Conservation (phyloP, 2,113 vertebrate genomes). For the Chloropsis hardwickii region DNA sequence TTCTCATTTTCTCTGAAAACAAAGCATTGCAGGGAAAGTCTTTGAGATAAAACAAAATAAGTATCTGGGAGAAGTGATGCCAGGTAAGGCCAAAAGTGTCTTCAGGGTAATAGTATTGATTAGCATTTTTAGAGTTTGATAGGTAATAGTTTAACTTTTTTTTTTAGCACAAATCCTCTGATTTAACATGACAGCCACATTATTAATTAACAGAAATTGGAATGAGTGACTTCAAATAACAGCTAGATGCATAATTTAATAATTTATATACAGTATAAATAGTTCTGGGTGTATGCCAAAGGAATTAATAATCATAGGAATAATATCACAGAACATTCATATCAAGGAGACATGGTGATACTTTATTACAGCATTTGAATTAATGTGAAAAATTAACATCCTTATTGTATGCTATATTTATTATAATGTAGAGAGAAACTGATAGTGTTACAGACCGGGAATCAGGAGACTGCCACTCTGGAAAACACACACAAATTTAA, state of each 20-base stretch:
- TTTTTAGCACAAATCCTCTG: neutral
- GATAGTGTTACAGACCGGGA: neutral
- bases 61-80: neutral
- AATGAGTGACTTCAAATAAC: neutral
- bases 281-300: conserved; percentile 25
- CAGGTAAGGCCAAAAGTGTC: neutral
- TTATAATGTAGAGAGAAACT: neutral
- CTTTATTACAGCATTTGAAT: conserved; percentile 23
- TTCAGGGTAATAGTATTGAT: conserved; percentile 50
- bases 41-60: conserved; percentile 17
- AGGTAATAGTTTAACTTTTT: neutral
- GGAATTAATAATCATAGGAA: conserved; percentile 33
- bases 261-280: conserved; percentile 44
- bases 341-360: conserved; percentile 3
- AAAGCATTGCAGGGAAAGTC: neutral
- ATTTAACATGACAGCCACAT: neutral
- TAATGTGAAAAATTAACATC: conserved; percentile 13
- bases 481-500: neutral
- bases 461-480: neutral
- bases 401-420: neutral
- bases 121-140: conserved; percentile 20
- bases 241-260: conserved; percentile 22
- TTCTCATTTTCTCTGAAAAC: conserved; percentile 36
- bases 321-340: neutral
- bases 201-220: conserved; percentile 18